Base-by-base conservation (phyloP, 2,113 vertebrate species). In the Polypterus bichir region DNA sequence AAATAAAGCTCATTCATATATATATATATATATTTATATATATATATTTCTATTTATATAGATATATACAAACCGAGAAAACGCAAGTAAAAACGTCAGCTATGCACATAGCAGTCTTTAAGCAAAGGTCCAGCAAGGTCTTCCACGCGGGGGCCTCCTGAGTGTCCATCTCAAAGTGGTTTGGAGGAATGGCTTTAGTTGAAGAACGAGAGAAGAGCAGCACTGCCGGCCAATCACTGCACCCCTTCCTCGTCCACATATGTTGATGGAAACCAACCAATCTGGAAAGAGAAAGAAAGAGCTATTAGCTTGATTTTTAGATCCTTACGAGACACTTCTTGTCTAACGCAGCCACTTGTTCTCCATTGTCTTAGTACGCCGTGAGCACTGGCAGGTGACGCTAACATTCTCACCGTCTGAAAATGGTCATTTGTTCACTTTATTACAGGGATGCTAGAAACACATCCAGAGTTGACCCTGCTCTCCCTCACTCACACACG, bases 211-310 rank as follows among this genome's bases (percentile, higher is more conserved):
- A 48, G 9, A 51, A 51, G 9, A 55, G 11, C 11, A 11, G 52
- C 9, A 59, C 60, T 58, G 70, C 68, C 59, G 68, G 68, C 1
- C 46, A 0, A 9, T 89, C 86, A 96, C 65, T 96, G 94, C 58
- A 89, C 73, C 0, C 90, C 92, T 62, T 98, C 95, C 73, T 99
- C 96, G 59, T 99, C 94, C 58, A 98, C 96, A 0, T 99, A 98
- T 0, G 96, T 98, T 0, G 96, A 98, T 59, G 96, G 96, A 69
- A 99, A 99, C 96, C 96, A 99, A 66, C 96, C 96, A 0, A 98
- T 87, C 96, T 99, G 82, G 5, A 64, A 71, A 54, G 48, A 71
- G 49, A 52, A 58, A 45, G 56, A 58, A 58, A 58, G 56, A 44
- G 56, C 10, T 27, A 27, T 27, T 27, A 27, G 53, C 9, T 4